Base-by-base conservation (phyloP, 2,888 invertebrate species). In the Tinea semifulvella region DNA sequence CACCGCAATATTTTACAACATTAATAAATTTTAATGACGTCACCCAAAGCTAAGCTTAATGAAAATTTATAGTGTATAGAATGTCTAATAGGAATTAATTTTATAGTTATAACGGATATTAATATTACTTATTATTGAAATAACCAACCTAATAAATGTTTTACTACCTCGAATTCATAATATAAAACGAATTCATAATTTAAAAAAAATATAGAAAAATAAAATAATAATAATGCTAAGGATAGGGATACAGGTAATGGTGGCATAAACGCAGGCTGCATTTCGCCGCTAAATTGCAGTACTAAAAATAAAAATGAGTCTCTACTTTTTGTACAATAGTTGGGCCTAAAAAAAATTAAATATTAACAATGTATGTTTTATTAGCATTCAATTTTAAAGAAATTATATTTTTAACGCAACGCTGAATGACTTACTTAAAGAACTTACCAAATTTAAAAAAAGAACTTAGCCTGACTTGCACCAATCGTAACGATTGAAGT, bases 21-120 rank as follows among this genome's bases (percentile, higher is more conserved):
- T 40, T 40, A 22, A 40, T 40, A 13, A 40, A 40, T 40, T 40
- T 40, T 40, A 40, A 20, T 22, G 40, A 22, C 40, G 36, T 18
- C n/a, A 11, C 31, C 11, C 31, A 13, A 38, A 38, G 18, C 38
- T 38, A 5, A 2, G 31, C 31, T 31, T 31, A 38, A 38, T 38
- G 38, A 38, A 38, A 38, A 38, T 38, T 38, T 18, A 38, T 38
- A 6, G 38, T 19, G 16, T 38, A 19, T 17, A 38, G 11, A 38
- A 38, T 31, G 5, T 4, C 31, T 31, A 7, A 5, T 22, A 22
- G 22, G 6, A 7, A 22, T 22, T 22, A 8, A 8, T 22, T 22
- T 28, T 8, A n/a, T 7, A 7, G 25, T 22, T 22, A 8, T 22
- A 7, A 7, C 5, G 25, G 25, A 8, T 22, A 22, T 7, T 22